Evolutionary conservation across 2,797 vertebrate species (phyloP).

Genomic region (Chromis chromis): DNA sequence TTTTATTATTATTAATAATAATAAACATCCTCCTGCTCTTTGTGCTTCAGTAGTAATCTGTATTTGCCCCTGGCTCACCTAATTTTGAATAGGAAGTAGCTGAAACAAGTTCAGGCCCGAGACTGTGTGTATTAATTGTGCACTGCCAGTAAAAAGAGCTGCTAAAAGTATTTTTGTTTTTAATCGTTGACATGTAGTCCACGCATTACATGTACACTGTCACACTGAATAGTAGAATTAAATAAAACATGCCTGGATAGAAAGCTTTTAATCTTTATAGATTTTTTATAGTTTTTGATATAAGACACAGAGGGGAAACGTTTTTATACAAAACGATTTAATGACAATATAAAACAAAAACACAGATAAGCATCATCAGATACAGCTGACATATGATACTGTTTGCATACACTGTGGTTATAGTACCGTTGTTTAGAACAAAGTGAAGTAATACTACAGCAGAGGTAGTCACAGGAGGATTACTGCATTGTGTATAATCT

Average conservation of each 20-base stretch:
- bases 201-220: too few species aligned
- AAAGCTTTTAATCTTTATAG: background rate
- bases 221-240: background rate
- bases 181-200: too few species aligned
- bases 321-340: slow-evolving; percentile 38
- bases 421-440: slow-evolving; percentile 28
- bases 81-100: too few species aligned
- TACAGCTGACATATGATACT: slow-evolving; percentile 16
- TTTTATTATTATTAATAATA: too few species aligned
- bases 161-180: too few species aligned
- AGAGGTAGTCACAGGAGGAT: slow-evolving; percentile 22
- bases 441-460: slow-evolving; percentile 31
- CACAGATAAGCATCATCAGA: slow-evolving; percentile 5
- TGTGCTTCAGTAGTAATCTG: too few species aligned
- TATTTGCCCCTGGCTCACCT: too few species aligned
- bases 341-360: slow-evolving; percentile 35
- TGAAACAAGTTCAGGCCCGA: too few species aligned
- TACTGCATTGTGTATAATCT: background rate
- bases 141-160: too few species aligned
- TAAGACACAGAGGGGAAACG: background rate
- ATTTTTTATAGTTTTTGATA: background rate
- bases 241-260: background rate
- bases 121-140: too few species aligned
- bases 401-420: slow-evolving; percentile 36
- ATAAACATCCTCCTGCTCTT: too few species aligned